Percentiles rank a stretch among this genome's conserved stretches.
Evolutionary conservation across 2,797 vertebrate species (phyloP).

Genomic region (Pantherophis alleghaniensis): DNA sequence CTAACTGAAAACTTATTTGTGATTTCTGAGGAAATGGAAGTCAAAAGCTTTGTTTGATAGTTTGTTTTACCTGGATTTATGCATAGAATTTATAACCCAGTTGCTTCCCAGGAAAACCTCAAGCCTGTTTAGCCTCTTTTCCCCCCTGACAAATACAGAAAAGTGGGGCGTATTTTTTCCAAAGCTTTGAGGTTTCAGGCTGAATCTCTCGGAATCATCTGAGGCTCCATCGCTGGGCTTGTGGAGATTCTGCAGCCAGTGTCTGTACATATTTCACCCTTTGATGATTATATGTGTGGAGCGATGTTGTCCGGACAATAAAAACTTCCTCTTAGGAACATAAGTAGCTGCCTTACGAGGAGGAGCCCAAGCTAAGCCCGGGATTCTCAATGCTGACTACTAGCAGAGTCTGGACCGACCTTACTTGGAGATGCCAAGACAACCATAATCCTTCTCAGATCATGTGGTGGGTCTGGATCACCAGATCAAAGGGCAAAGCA

Average conservation of each 20-base stretch:
- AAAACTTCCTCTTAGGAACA: background rate
- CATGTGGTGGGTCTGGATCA: background rate
- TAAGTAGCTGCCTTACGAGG: background rate
- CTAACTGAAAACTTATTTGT: background rate
- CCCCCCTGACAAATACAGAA: background rate
- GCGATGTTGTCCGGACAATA: background rate
- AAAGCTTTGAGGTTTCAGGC: background rate
- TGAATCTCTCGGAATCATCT: background rate
- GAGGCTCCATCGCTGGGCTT: background rate
- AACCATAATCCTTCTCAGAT: background rate
- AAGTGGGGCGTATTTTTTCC: background rate
- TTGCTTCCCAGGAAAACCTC: background rate
- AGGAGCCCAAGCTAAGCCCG: background rate
- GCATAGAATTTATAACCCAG: background rate
- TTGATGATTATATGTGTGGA: background rate
- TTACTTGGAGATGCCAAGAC: background rate
- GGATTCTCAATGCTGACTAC: background rate
- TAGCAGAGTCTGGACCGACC: too few species aligned
- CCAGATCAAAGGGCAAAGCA: background rate
- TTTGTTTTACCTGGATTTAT: background rate
- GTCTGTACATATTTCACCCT: background rate
- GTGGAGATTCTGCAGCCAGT: background rate
- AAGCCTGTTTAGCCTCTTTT: background rate
- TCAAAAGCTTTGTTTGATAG: background rate
- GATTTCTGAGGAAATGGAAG: background rate